A percentile compares a stretch with the other conserved stretches of the same genome.
Conservation (phyloP, 2,888 invertebrate species). For the Thelaira solivaga region DNA sequence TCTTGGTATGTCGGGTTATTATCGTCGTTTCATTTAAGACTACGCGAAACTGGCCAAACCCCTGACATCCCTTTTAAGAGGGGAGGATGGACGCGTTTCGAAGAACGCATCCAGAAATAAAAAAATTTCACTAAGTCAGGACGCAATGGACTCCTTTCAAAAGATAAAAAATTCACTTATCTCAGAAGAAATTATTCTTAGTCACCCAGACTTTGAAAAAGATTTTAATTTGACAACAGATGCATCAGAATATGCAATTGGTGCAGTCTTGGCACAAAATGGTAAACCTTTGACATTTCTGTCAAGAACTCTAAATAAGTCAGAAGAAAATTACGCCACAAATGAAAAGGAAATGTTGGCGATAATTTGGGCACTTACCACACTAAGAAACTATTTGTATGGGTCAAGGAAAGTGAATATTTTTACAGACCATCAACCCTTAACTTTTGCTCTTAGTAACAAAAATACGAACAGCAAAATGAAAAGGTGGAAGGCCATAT, state of each 20-base stretch:
- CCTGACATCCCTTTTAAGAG: too few species aligned
- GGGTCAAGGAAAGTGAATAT: background rate
- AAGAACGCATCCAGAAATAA: background rate
- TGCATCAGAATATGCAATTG: background rate
- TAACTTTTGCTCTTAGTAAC: background rate
- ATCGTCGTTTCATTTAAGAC: conserved; percentile 18
- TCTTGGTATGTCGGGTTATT: conserved; percentile 23
- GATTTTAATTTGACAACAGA: background rate
- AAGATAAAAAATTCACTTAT: background rate
- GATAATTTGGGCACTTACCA: background rate
- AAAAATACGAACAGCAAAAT: background rate
- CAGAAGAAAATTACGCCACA: background rate
- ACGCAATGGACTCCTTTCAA: conserved; percentile 6
- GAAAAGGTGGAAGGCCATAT: background rate
- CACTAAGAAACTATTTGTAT: background rate
- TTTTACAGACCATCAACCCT: background rate
- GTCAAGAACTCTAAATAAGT: background rate
- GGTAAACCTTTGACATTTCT: background rate
- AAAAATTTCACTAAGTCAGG: background rate
- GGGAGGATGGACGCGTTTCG: too few species aligned
- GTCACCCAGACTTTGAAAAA: background rate
- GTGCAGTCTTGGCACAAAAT: background rate
- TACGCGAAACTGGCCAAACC: too few species aligned
- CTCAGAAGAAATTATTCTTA: background rate
- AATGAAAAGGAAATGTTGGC: background rate